Evolutionary conservation across 2,113 vertebrate species (phyloP).

Genomic region (Hyperopisus bebe): DNA sequence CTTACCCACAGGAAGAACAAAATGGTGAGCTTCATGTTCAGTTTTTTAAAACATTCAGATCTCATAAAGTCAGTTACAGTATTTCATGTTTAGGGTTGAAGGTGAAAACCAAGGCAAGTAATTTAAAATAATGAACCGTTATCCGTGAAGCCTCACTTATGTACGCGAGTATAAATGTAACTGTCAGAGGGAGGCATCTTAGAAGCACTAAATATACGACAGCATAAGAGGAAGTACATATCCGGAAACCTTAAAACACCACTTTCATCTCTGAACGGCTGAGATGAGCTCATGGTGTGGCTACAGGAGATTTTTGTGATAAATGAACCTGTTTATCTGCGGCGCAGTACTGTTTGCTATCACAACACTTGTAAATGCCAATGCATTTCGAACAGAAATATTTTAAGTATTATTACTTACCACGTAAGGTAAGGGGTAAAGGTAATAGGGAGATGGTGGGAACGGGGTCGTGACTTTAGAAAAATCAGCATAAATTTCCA

Average conservation of each 20-base stretch:
- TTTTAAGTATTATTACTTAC: background rate
- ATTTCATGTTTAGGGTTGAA: background rate
- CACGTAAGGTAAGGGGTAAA: slow-evolving; percentile 37
- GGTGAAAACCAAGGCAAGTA: background rate
- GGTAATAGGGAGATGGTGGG: slow-evolving; percentile 70
- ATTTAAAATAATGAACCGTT: background rate
- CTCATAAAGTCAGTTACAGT: background rate
- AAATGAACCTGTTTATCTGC: background rate
- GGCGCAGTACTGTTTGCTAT: background rate
- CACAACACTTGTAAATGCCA: background rate
- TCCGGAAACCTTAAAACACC: background rate
- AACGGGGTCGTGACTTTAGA: slow-evolving; percentile 61
- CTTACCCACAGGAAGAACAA: slow-evolving; percentile 8
- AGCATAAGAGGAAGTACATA: slow-evolving; percentile 8
- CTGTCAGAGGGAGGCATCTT: background rate
- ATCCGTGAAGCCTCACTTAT: background rate
- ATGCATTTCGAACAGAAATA: background rate
- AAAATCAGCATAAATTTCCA: slow-evolving; percentile 26
- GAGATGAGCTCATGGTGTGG: background rate
- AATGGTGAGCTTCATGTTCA: background rate
- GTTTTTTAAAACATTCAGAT: background rate
- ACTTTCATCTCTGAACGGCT: background rate
- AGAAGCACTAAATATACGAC: background rate
- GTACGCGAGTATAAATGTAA: background rate
- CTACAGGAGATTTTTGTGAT: background rate